Conservation (phyloP, 1,140 invertebrate genomes). For the Antheraea mylitta region DNA sequence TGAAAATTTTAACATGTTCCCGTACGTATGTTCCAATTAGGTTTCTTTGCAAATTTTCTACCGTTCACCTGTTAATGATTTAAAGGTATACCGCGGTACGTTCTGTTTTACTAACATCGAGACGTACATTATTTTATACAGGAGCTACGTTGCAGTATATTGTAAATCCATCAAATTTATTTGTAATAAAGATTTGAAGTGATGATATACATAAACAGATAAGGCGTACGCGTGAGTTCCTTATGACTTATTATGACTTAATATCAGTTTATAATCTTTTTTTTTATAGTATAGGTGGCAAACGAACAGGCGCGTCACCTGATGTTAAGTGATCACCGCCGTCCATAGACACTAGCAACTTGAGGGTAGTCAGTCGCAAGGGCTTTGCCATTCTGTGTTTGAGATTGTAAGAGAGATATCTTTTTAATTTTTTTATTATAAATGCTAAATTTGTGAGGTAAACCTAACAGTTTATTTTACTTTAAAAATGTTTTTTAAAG, state of each 20-base stretch:
- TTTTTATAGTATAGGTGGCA: too few species aligned
- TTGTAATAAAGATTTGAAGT: not conserved
- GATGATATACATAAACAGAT: not conserved
- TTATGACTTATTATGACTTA: not conserved
- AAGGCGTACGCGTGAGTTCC: not conserved
- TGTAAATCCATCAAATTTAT: slow-evolving; percentile 3
- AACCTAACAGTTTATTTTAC: too few species aligned
- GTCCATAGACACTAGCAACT: too few species aligned
- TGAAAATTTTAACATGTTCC: slow-evolving; percentile 40
- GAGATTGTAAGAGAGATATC: too few species aligned
- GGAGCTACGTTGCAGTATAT: slow-evolving; percentile 7
- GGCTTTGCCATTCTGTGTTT: too few species aligned
- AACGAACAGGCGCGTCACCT: too few species aligned
- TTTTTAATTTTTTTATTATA: too few species aligned
- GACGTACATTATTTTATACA: slow-evolving; percentile 19
- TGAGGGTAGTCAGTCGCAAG: too few species aligned
- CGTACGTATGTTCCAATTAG: slow-evolving; percentile 10
- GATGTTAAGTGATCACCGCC: too few species aligned
- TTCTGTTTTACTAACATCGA: slow-evolving; percentile 18
- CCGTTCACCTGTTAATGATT: slow-evolving; percentile 27
- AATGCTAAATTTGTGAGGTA: too few species aligned
- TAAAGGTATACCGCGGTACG: slow-evolving; percentile 10
- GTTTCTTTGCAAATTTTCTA: slow-evolving; percentile 13
- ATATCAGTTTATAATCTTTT: not conserved
- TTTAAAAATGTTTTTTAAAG: too few species aligned